Evolutionary conservation across 1,140 invertebrate species (phyloP).

Genomic region (Drosophila yakuba): DNA sequence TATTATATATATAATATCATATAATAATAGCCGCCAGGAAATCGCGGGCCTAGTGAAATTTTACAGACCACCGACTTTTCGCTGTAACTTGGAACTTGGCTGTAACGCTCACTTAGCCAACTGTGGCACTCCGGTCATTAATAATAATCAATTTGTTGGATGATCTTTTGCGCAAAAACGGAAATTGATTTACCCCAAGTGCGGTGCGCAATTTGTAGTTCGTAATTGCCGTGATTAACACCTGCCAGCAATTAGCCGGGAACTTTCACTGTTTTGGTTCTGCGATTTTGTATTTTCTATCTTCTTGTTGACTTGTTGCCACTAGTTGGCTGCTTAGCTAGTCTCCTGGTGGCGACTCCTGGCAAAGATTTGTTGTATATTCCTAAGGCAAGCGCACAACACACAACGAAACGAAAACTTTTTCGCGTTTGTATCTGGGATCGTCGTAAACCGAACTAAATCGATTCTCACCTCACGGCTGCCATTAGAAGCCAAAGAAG

Average conservation of each 20-base stretch:
- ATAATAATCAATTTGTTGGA: constrained; percentile 54
- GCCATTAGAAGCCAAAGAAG: constrained; percentile 83
- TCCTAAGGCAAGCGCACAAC: constrained; percentile 25
- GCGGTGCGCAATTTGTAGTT: constrained; percentile 33
- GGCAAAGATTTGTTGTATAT: constrained; percentile 23
- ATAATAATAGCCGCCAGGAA: constrained; percentile 46
- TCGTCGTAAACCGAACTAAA: constrained; percentile 84
- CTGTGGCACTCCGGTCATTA: constrained; percentile 41
- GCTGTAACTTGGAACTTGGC: constrained; percentile 38
- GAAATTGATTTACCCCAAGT: constrained; percentile 69
- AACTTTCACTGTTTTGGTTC: constrained; percentile 1
- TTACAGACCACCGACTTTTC: constrained; percentile 9
- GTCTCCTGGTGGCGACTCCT: constrained; percentile 22
- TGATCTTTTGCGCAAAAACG: constrained; percentile 54
- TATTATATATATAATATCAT: background rate
- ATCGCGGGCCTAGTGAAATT: constrained; percentile 45
- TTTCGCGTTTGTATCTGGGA: constrained; percentile 84
- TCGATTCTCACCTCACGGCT: constrained; percentile 82
- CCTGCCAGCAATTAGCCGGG: constrained; percentile 53
- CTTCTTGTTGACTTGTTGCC: background rate
- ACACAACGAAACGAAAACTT: constrained; percentile 76
- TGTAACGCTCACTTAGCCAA: constrained; percentile 63
- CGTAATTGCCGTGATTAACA: constrained; percentile 58
- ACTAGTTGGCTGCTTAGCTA: background rate
- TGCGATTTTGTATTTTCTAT: background rate